Evolutionary conservation across 2,797 vertebrate genomes (phyloP), one percentile per base, ranked within the genome.

Genomic region (Zenarchopterus dispar): DNA sequence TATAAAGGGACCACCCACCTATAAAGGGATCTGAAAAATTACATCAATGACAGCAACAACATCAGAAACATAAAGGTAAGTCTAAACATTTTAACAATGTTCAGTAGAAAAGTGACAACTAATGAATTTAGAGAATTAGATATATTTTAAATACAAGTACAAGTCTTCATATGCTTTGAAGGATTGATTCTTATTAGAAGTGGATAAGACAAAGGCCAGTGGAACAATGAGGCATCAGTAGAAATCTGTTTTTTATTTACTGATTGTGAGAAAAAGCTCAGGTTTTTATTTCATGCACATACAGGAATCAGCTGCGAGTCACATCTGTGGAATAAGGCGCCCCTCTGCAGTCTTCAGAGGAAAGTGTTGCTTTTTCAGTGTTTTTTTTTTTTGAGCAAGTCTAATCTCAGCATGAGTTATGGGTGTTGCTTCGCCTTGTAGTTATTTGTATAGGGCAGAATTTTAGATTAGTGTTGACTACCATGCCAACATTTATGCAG

Each of bases 91-190:
- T 67, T 70, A 81, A 63, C 68, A 65, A 56, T 79, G 68, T 63
- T 53, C 44, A 61, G 59, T 80, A 83, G 54, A 89, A 89, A 90
- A 85, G 72, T 88, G 75, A 76, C 53, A 70, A 64, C 31, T 58
- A 49, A 69, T 67, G 1, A 63, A 80, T 56, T 73, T 50, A 68
- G 62, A 62, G 47, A 69, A 70, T 76, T 56, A 63, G 73, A 56
- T 59, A 42, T 22, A 28, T 63, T 63, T 73, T 52, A 54, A 82
- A 69, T 74, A 56, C 55, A 51, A 63, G 57, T 26, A 69, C 60
- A 80, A 57, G 50, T 66, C 52, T 53, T 70, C 60, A 50, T 2
- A 74, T 51, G 56, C 46, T 59, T 76, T 49, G 73, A 65, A 83
- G 49, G 57, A 66, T 69, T 43, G 19, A 72, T 57, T 67, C 16